phyloP scores from a whole-genome alignment of 2,113 vertebrate genomes.

The Proteles cristata region DNA sequence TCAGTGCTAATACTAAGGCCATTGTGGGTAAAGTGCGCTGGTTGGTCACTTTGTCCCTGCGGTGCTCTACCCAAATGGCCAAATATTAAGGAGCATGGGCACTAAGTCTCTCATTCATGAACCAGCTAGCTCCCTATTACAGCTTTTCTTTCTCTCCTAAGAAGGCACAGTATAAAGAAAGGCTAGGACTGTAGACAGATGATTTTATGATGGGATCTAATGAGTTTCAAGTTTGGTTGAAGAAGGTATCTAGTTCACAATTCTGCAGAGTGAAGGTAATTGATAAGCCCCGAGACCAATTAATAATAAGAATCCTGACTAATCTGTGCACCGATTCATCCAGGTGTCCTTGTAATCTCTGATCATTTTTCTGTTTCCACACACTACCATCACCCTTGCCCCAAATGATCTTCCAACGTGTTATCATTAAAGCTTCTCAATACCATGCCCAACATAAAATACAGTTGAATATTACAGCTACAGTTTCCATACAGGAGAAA shows the following conservation, averaged over 20 bases:
- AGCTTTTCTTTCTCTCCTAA: background rate
- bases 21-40: background rate
- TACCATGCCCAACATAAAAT: background rate
- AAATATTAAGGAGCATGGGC: background rate
- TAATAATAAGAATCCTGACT: slow-evolving; percentile 18
- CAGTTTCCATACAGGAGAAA: background rate
- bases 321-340: background rate
- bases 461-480: background rate
- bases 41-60: background rate
- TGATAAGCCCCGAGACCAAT: background rate
- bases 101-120: background rate
- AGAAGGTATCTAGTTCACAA: background rate
- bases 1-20: background rate
- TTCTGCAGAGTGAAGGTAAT: background rate
- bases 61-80: background rate
- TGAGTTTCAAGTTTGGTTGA: background rate
- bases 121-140: background rate
- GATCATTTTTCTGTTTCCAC: background rate
- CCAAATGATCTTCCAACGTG: background rate
- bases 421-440: background rate
- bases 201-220: background rate
- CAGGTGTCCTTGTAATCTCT: background rate
- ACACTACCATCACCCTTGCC: background rate
- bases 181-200: background rate
- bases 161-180: background rate